These are phyloP conservation scores for Bombus fervidus DNA, from an alignment of 1,140 invertebrate species.

Conservation along the genomic window DNA sequence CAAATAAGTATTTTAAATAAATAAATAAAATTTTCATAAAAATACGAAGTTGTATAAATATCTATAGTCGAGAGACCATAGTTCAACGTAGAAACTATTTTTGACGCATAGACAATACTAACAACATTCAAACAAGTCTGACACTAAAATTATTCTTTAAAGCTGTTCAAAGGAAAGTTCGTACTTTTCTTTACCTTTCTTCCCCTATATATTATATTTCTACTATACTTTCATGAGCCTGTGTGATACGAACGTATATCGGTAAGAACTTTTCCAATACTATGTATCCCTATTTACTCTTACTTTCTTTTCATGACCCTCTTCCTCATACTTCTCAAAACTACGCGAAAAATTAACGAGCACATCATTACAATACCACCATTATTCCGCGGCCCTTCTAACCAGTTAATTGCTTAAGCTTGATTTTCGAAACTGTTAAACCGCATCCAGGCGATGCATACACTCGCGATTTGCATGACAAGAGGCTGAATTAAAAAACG, in stretches of 20 bases:
- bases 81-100: background rate
- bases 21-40: background rate
- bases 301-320: no score
- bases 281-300: background rate
- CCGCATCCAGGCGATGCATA: no score
- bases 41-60: background rate
- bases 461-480: background rate
- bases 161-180: background rate
- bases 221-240: background rate
- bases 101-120: background rate
- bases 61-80: background rate
- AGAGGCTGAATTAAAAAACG: background rate
- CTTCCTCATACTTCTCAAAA: background rate
- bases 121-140: background rate
- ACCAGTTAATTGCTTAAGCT: background rate
- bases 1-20: no score
- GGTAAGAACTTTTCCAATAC: background rate
- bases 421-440: background rate
- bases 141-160: background rate
- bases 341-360: background rate
- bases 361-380: background rate
- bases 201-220: background rate
- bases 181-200: background rate
- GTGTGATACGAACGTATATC: background rate
- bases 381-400: background rate